Evolutionary conservation across 2,888 invertebrate species (phyloP).

Genomic region (Mayetiola destructor): DNA sequence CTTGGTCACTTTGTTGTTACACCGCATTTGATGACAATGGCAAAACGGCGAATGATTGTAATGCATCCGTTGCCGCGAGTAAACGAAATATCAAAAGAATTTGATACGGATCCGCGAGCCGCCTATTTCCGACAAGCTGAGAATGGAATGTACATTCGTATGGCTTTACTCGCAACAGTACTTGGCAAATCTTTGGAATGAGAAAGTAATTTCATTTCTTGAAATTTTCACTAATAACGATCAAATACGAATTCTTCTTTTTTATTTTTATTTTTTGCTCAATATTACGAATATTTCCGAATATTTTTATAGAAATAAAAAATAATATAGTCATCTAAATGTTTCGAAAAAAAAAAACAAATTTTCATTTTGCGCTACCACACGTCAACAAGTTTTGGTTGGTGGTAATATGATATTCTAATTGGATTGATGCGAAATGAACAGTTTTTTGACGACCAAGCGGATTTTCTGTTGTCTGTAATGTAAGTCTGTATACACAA

Average conservation of each 20-base stretch:
- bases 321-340: no score
- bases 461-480: no score
- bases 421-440: no score
- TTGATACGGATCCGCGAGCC: slow-evolving; percentile 92
- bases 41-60: slow-evolving; percentile 86
- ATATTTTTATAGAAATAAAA: no score
- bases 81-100: slow-evolving; percentile 85
- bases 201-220: neutral
- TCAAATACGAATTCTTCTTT: neutral
- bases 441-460: no score
- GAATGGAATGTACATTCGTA: slow-evolving; percentile 94
- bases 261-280: no score
- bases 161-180: slow-evolving; percentile 90
- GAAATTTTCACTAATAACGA: neutral
- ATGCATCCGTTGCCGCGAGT: slow-evolving; percentile 94
- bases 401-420: no score
- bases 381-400: no score
- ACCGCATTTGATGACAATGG: slow-evolving; percentile 87
- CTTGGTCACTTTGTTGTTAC: slow-evolving; percentile 83
- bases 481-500: no score
- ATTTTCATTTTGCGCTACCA: no score
- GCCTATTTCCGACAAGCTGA: slow-evolving; percentile 98
- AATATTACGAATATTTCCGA: no score
- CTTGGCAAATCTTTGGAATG: slow-evolving; percentile 40
- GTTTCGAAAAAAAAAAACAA: no score